phyloP scores from a whole-genome alignment of 2,888 invertebrate species.

The Myopa tessellatipennis region DNA sequence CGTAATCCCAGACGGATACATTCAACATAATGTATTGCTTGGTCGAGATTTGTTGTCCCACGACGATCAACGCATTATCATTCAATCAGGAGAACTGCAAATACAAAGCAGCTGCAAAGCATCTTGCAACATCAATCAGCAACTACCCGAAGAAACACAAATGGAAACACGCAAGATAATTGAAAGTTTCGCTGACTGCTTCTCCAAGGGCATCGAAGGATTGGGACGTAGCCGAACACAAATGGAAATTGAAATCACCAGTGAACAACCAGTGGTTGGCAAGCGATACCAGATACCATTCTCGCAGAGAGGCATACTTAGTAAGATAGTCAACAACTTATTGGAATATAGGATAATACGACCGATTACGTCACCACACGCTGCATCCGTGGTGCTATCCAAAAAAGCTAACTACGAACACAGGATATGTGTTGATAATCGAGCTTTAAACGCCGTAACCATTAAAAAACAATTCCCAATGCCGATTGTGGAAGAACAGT shows the following conservation, averaged over 20 bases:
- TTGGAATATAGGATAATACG: slow-evolving; percentile 39
- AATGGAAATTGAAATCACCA: no score
- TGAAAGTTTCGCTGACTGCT: background rate
- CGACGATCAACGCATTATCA: slow-evolving; percentile 39
- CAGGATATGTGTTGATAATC: slow-evolving; percentile 45
- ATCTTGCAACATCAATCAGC: background rate
- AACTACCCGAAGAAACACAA: background rate
- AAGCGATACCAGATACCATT: slow-evolving; percentile 46
- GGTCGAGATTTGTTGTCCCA: slow-evolving; percentile 16
- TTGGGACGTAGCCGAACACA: slow-evolving; percentile 32
- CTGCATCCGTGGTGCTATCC: slow-evolving; percentile 42
- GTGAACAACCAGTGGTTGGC: slow-evolving; percentile 17
- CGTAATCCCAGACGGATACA: slow-evolving; percentile 40
- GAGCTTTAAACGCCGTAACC: slow-evolving; percentile 43
- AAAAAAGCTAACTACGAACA: slow-evolving; percentile 42
- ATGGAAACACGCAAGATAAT: background rate
- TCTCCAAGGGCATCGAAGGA: slow-evolving; percentile 24
- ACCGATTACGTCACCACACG: slow-evolving; percentile 41
- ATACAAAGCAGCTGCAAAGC: slow-evolving; percentile 26
- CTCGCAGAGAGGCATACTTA: slow-evolving; percentile 33
- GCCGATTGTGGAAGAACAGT: slow-evolving; percentile 46
- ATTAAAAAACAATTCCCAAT: slow-evolving; percentile 45
- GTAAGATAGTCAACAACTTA: slow-evolving; percentile 34
- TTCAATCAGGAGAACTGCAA: slow-evolving; percentile 42
- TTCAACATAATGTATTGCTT: slow-evolving; percentile 33